These are phyloP conservation scores for Eupeodes corollae DNA, from an alignment of 1,140 invertebrate species.

Conservation along the genomic window DNA sequence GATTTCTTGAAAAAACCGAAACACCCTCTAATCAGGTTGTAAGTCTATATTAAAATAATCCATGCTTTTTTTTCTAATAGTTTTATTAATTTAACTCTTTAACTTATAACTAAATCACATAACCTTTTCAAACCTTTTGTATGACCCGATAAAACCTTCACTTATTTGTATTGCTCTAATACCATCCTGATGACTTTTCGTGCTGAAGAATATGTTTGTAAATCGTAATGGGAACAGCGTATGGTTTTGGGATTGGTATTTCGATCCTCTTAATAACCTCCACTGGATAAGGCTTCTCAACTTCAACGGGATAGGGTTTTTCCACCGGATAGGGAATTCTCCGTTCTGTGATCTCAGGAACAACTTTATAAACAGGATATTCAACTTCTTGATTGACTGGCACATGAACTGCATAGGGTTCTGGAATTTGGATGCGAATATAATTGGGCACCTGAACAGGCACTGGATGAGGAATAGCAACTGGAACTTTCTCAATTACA, in stretches of 20 bases:
- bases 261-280: constrained; percentile 66
- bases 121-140: too few relatives aligned
- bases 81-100: too few relatives aligned
- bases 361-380: constrained; percentile 58
- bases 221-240: constrained; percentile 66
- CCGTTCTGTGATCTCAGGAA: constrained; percentile 54
- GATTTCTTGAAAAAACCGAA: too few relatives aligned
- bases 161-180: too few relatives aligned
- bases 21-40: too few relatives aligned
- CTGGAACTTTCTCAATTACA: constrained; percentile 62
- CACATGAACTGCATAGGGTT: constrained; percentile 58
- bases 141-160: too few relatives aligned
- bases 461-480: constrained; percentile 62
- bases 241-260: constrained; percentile 63
- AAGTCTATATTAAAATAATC: too few relatives aligned
- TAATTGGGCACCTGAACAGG: constrained; percentile 61
- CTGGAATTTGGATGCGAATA: constrained; percentile 60
- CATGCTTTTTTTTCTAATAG: too few relatives aligned
- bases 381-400: constrained; percentile 60
- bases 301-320: constrained; percentile 61
- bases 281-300: constrained; percentile 66
- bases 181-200: constrained; percentile 6
- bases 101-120: too few relatives aligned
- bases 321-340: constrained; percentile 64
- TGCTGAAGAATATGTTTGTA: constrained; percentile 67